Percentiles rank a stretch among this genome's conserved stretches.
These are phyloP conservation scores for Drosophila lacteicornis DNA, from an alignment of 1,140 invertebrate species.

Conservation along the genomic window DNA sequence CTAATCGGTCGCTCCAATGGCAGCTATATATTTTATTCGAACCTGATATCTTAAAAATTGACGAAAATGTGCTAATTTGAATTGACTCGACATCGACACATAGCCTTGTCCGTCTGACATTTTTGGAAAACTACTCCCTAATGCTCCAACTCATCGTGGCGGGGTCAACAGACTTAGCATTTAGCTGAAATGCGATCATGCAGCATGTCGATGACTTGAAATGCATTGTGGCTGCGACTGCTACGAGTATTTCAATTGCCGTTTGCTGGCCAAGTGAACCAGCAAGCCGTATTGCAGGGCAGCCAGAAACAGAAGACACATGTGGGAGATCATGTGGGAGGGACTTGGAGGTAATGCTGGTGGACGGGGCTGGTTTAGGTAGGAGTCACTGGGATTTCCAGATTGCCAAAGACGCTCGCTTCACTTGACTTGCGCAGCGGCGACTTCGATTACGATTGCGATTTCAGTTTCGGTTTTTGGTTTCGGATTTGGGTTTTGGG, in stretches of 20 bases:
- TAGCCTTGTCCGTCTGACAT: not conserved
- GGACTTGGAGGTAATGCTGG: constrained; percentile 2
- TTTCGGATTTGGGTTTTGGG: constrained; percentile 25
- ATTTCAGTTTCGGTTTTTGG: constrained; percentile 43
- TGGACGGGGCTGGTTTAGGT: constrained; percentile 15
- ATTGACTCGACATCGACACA: not conserved
- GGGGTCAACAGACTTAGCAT: constrained; percentile 41
- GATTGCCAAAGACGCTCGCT: constrained; percentile 50
- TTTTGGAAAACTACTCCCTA: too few species aligned
- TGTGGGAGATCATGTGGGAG: constrained; percentile 47
- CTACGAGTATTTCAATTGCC: constrained; percentile 15
- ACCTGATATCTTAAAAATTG: too few species aligned
- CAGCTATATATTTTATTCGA: too few species aligned
- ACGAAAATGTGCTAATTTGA: too few species aligned
- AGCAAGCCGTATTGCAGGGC: constrained; percentile 23
- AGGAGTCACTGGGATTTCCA: constrained; percentile 45
- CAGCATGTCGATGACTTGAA: constrained; percentile 30
- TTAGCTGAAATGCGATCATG: constrained; percentile 40
- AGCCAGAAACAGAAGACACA: constrained; percentile 23
- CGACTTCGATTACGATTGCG: constrained; percentile 50
- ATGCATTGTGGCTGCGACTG: constrained; percentile 31
- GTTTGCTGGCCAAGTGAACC: constrained; percentile 29
- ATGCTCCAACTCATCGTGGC: not conserved
- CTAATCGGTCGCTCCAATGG: too few species aligned
- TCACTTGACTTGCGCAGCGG: constrained; percentile 45